A percentile compares a stretch with the other conserved stretches of the same genome.
phyloP scores from a whole-genome alignment of 23 tunicate species.

The Ascidia mentula region DNA sequence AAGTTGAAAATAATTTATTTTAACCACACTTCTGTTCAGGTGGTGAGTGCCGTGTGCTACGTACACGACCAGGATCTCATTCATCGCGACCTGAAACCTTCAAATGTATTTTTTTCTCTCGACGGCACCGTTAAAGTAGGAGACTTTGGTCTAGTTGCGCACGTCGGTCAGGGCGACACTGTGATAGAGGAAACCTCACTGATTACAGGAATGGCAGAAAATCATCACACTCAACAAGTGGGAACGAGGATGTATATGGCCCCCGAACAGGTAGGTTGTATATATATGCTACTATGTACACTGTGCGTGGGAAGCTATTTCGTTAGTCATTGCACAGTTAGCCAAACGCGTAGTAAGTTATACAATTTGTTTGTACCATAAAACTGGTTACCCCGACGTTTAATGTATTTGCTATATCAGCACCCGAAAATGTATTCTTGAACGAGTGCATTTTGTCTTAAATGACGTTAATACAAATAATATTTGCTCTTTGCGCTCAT shows the following conservation, averaged over 20 bases:
- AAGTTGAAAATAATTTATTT: too few relatives aligned
- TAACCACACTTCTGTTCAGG: constrained; percentile 23
- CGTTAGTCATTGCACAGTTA: too few relatives aligned
- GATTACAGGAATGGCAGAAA: background rate
- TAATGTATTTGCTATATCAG: too few relatives aligned
- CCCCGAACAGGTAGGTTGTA: constrained; percentile 68
- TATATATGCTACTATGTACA: too few relatives aligned
- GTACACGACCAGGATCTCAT: constrained; percentile 70
- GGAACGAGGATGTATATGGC: constrained; percentile 95
- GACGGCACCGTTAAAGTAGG: constrained; percentile 88
- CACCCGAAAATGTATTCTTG: too few relatives aligned
- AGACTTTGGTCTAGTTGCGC: constrained; percentile 85
- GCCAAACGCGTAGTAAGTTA: too few relatives aligned
- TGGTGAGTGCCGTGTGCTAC: constrained; percentile 72
- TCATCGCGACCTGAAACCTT: constrained; percentile 92
- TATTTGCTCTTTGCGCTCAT: too few relatives aligned
- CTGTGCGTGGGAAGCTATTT: too few relatives aligned
- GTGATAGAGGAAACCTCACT: background rate
- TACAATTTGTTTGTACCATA: background rate
- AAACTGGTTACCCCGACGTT: too few relatives aligned
- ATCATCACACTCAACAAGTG: constrained; percentile 64
- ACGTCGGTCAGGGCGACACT: constrained; percentile 31
- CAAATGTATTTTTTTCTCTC: constrained; percentile 86
- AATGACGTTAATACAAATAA: too few relatives aligned
- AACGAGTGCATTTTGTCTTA: too few relatives aligned